Evolutionary conservation across 2,888 invertebrate species (phyloP), one percentile per base, ranked within the genome.

Genomic region (Seira musarum): DNA sequence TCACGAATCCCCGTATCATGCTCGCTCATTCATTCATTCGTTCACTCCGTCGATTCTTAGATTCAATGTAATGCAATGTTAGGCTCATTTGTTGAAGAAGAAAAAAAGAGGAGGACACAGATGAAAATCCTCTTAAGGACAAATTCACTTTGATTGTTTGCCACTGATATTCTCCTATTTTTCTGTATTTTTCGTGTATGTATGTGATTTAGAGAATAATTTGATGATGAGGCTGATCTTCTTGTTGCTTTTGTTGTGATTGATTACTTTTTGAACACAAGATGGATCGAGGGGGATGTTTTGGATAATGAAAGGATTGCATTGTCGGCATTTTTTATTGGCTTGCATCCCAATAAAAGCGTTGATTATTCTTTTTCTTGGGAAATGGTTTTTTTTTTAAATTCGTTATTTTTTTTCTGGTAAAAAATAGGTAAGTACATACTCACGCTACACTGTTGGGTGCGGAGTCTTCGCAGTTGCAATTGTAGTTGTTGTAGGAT

Each of bases 101-200:
- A n/a, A n/a, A n/a, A n/a, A n/a, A n/a, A 30, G 21, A 60, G 24
- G 19, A 8, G 22, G 49, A 1, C n/a, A n/a, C 40, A n/a, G 40
- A n/a, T n/a, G 30, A 69, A 77, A 65, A 53, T 64, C 77, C 49
- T 70, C 46, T 78, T 78, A 53, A 72, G 67, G 78, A 78, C 78
- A 72, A 78, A 78, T 78, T 78, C 67, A 71, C 67, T 67, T 67
- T 78, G 72, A 72, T 78, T 71, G 49, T 8, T 30, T 53, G 30
- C 15, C 68, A 53, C n/a, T 69, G 46, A 49, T 63, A 40, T 13
- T n/a, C n/a, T n/a, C n/a, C n/a, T n/a, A n/a, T n/a, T n/a, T n/a
- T 22, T 10, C 24, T 24, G 19, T 64, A 19, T 61, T 61, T 61
- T 61, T 21, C 22, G 10, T 10, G 2, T 21, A 2, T 19, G 61